Evolutionary conservation across 2,888 invertebrate genomes (phyloP), one percentile per base, ranked within the genome.

Genomic region (Coelogynopora nodosa): DNA sequence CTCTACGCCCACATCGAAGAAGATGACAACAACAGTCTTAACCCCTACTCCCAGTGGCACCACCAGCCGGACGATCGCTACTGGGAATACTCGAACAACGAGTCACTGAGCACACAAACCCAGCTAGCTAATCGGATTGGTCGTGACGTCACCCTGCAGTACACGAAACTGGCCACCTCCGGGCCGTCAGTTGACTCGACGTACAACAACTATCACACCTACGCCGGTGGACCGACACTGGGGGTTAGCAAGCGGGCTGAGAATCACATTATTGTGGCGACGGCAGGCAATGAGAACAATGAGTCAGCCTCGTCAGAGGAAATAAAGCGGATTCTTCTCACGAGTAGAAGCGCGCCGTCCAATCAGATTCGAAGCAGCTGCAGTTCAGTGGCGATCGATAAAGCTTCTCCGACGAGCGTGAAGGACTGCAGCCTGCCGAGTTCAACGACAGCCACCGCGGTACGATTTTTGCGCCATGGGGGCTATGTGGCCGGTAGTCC

Each of bases 401-500:
- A 49, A 49, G 5, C 49, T 5, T 49, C 49, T 18, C 5, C 5
- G 5, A 13, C 49, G 18, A n/a, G n/a, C n/a, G n/a, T n/a, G n/a
- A 49, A 49, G 18, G 49, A 49, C 49, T n/a, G n/a, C n/a, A 49
- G 18, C 18, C 49, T 49, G 5, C 49, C 5, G 49, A 13, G 10
- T 49, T 5, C 10, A 49, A 49, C 49, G 18, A 49, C 49, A 49
- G 49, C 49, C 18, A 49, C 49, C 49, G 49, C 49, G 18, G 49
- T 49, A 13, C 49, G 49, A 5, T 49, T 49, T 49, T 18, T 49
- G 18, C 74, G 84, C 27, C 67, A 84, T 28, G 84, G 31, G 13
- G 84, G 84, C 67, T 84, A 84, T 49, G 84, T 84, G 30, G 84
- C 67, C 18, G 84, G 84, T 49, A 84, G 84, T 84, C 84, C 67